phyloP scores from a whole-genome alignment of 2,797 vertebrate species.

The Mionectes olivaceus region DNA sequence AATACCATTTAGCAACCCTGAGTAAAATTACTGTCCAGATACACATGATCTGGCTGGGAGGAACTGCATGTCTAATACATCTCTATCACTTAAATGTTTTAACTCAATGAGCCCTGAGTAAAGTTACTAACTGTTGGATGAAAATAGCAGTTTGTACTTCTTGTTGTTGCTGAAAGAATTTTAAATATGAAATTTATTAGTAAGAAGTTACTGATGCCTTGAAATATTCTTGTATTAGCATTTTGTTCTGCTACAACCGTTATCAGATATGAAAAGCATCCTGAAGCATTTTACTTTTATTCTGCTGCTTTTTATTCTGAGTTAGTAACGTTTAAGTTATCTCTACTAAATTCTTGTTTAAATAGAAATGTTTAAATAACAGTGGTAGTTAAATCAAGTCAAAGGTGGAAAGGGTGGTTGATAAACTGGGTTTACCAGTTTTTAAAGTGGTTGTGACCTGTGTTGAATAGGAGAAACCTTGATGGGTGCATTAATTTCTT shows the following conservation, averaged over 20 bases:
- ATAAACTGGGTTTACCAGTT: neutral
- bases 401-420: neutral
- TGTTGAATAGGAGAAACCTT: neutral
- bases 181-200: neutral
- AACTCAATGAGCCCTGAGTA: neutral
- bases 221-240: neutral
- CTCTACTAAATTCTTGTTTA: neutral
- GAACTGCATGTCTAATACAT: neutral
- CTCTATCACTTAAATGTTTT: neutral
- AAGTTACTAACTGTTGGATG: neutral
- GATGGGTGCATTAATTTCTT: neutral
- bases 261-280: neutral
- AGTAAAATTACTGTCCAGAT: neutral
- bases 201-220: neutral
- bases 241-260: neutral
- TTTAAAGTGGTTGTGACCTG: neutral
- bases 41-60: neutral
- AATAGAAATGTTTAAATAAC: neutral
- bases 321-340: neutral
- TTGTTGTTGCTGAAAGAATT: neutral
- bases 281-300: fast-evolving
- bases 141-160: neutral
- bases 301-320: neutral
- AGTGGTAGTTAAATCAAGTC: neutral
- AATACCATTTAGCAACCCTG: neutral